Conservation (phyloP, 2,888 invertebrate species). For the Acrobasis consociella region DNA sequence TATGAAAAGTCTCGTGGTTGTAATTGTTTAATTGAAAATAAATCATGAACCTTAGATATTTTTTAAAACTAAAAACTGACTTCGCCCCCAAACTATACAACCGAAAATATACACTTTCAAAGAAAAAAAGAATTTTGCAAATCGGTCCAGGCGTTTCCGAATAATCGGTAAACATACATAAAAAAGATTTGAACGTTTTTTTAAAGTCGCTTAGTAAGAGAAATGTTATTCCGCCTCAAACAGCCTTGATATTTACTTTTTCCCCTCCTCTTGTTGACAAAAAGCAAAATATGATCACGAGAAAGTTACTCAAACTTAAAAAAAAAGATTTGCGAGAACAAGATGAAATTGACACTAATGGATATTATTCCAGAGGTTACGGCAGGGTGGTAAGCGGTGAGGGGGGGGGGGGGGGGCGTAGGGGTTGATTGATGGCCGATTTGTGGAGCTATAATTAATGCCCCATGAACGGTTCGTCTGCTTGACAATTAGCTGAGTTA, state of each 20-base stretch:
- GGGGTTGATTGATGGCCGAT: constrained; percentile 65
- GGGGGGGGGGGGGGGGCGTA: constrained; percentile 26
- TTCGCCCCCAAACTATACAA: too few relatives aligned
- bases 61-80: too few relatives aligned
- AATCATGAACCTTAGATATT: too few relatives aligned
- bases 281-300: constrained; percentile 27
- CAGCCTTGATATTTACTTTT: not conserved
- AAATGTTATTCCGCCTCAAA: too few relatives aligned
- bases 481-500: constrained; percentile 49
- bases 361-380: constrained; percentile 45
- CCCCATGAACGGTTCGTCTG: constrained; percentile 51
- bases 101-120: too few relatives aligned
- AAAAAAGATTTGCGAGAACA: constrained; percentile 36
- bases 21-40: too few relatives aligned
- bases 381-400: constrained; percentile 29
- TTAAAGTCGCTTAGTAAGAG: too few relatives aligned
- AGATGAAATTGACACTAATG: constrained; percentile 63
- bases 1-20: too few relatives aligned
- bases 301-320: constrained; percentile 24
- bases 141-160: too few relatives aligned
- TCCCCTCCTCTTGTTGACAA: not conserved
- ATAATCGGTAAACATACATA: too few relatives aligned
- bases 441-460: constrained; percentile 66
- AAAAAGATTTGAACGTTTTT: too few relatives aligned
- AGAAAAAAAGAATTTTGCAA: too few relatives aligned